These are phyloP conservation scores for Polypterus senegalus DNA, from an alignment of 2,113 vertebrate genomes.

Conservation along the genomic window DNA sequence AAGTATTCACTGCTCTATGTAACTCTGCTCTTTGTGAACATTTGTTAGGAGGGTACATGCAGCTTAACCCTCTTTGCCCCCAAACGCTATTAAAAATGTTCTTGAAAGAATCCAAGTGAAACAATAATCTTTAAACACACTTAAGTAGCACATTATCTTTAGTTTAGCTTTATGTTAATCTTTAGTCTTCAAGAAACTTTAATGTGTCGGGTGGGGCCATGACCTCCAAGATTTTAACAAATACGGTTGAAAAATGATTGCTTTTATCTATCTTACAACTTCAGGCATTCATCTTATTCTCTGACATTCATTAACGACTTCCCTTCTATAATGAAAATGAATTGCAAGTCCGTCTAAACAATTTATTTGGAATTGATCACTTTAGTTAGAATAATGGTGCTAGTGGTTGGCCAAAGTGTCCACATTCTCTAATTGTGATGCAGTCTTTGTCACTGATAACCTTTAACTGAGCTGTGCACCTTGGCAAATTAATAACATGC, in stretches of 20 bases:
- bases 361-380: constrained; percentile 49
- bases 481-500: constrained; percentile 39
- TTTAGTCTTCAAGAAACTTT: no score
- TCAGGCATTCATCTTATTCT: constrained; percentile 32
- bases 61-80: no score
- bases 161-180: no score
- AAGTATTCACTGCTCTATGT: no score
- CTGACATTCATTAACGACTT: constrained; percentile 42
- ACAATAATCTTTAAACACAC: no score
- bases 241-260: not conserved
- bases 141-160: no score
- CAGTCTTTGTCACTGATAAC: constrained; percentile 41
- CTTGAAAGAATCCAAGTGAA: no score
- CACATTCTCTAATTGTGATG: constrained; percentile 46
- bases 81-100: no score
- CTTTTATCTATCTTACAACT: constrained; percentile 20
- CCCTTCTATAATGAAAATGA: constrained; percentile 51
- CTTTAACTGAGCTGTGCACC: constrained; percentile 41
- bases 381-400: constrained; percentile 32
- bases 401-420: constrained; percentile 19
- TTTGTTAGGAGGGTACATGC: no score
- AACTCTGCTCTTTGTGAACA: no score
- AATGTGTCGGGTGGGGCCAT: no score
- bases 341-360: constrained; percentile 41
- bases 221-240: no score